These are phyloP conservation scores for Apus apus DNA, from an alignment of 2,113 vertebrate species.

Conservation along the genomic window DNA sequence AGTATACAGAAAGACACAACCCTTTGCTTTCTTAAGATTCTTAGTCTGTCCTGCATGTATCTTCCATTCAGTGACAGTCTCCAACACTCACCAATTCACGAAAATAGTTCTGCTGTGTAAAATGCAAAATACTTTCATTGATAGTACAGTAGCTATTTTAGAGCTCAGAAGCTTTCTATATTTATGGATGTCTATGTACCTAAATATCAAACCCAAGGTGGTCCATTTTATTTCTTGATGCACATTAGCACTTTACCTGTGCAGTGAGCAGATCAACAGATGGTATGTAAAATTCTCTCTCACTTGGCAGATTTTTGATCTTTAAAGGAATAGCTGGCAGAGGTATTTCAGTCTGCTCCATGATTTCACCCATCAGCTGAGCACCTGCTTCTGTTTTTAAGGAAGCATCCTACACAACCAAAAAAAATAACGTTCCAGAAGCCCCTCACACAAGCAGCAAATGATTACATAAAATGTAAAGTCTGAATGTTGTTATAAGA, in stretches of 20 bases:
- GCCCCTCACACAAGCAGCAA: background rate
- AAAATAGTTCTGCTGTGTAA: background rate
- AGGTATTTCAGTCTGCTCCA: constrained; percentile 49
- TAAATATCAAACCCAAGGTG: background rate
- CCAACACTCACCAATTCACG: accelerated
- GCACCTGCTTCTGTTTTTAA: constrained; percentile 52
- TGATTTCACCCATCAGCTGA: background rate
- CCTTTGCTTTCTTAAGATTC: background rate
- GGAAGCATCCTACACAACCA: constrained; percentile 49
- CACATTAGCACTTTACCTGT: constrained; percentile 79
- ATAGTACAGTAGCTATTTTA: background rate
- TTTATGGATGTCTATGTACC: background rate
- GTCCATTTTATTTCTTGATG: background rate
- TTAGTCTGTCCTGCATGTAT: background rate
- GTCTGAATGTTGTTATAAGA: background rate
- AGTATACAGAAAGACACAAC: background rate
- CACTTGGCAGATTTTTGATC: constrained; percentile 69
- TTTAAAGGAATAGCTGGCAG: constrained; percentile 46
- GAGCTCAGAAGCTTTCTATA: background rate
- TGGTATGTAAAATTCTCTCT: constrained; percentile 90
- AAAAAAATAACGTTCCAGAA: background rate
- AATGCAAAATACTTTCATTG: background rate
- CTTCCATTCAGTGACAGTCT: background rate
- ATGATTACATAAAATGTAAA: background rate
- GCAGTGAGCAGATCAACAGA: constrained; percentile 95